A percentile compares a stretch with the other conserved stretches of the same genome.
Evolutionary conservation across 2,888 invertebrate species (phyloP).

Genomic region (Cyclophora albipunctata): DNA sequence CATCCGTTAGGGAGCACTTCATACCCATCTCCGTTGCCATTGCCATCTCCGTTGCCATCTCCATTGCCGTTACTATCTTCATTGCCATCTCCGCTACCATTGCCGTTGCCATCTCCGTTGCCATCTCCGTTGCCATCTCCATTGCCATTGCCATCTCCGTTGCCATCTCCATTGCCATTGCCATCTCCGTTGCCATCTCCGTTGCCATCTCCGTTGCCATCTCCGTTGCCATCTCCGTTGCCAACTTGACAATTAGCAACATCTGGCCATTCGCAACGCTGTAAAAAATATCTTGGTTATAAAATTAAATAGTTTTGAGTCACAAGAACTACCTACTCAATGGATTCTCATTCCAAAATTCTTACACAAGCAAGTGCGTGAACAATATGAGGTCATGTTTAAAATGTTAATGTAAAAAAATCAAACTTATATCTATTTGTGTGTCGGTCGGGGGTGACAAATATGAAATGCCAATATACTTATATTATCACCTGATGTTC

Average conservation of each 20-base stretch:
- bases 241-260: slow-evolving; percentile 21
- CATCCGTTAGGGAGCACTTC: slow-evolving; percentile 17
- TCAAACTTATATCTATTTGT: no score
- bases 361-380: slow-evolving; percentile 1
- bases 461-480: not conserved
- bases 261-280: slow-evolving; percentile 31
- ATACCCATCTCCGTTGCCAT: slow-evolving; percentile 2
- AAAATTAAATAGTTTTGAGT: no score
- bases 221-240: not conserved
- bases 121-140: slow-evolving; percentile 5
- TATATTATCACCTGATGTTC: slow-evolving; percentile 30
- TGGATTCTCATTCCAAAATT: not conserved
- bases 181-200: no score
- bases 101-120: slow-evolving; percentile 4
- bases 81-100: slow-evolving; percentile 1
- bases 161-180: not conserved
- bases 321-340: no score
- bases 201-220: no score
- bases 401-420: not conserved
- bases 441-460: not conserved
- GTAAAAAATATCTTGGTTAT: not conserved
- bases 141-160: not conserved
- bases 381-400: not conserved
- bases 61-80: slow-evolving; percentile 3
- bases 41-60: slow-evolving; percentile 2